Conservation (phyloP, 2,888 invertebrate genomes). For the Mimas tiliae region DNA sequence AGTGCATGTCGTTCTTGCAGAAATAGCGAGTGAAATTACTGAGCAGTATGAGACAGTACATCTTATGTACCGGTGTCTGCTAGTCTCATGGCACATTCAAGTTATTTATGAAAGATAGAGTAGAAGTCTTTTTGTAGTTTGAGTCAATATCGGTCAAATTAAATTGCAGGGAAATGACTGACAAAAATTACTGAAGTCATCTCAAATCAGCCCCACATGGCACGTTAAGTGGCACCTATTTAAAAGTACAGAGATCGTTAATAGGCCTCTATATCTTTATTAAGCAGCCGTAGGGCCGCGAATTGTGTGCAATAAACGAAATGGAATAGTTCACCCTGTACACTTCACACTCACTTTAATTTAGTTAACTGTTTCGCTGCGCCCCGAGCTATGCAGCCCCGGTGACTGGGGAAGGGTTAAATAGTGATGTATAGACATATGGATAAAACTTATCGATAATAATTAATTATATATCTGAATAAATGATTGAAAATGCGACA, state of each 20-base stretch:
- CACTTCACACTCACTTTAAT: slow-evolving; percentile 84
- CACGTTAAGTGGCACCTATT: slow-evolving; percentile 53
- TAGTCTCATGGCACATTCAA: too few species aligned
- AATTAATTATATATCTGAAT: slow-evolving; percentile 2
- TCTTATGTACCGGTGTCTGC: too few species aligned
- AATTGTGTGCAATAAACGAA: slow-evolving; percentile 82
- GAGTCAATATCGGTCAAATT: too few species aligned
- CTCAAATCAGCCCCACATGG: slow-evolving; percentile 26
- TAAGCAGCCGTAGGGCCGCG: slow-evolving; percentile 74
- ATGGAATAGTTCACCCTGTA: slow-evolving; percentile 84
- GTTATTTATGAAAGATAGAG: too few species aligned
- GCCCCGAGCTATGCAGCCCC: slow-evolving; percentile 71
- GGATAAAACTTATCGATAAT: slow-evolving; percentile 35
- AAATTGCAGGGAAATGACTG: not conserved
- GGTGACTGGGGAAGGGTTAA: slow-evolving; percentile 70
- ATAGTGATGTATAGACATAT: slow-evolving; percentile 51
- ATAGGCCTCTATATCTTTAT: slow-evolving; percentile 82
- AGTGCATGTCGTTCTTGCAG: not conserved
- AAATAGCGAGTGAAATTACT: too few species aligned
- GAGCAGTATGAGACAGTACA: too few species aligned
- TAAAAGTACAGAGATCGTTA: slow-evolving; percentile 67
- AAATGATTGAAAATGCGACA: too few species aligned
- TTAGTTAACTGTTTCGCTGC: slow-evolving; percentile 82
- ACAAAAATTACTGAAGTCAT: not conserved
- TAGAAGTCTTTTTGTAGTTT: too few species aligned